A percentile compares a stretch with the other conserved stretches of the same genome.
Conservation (phyloP, 2,113 vertebrate species). For the Thamnophis sirtalis region DNA sequence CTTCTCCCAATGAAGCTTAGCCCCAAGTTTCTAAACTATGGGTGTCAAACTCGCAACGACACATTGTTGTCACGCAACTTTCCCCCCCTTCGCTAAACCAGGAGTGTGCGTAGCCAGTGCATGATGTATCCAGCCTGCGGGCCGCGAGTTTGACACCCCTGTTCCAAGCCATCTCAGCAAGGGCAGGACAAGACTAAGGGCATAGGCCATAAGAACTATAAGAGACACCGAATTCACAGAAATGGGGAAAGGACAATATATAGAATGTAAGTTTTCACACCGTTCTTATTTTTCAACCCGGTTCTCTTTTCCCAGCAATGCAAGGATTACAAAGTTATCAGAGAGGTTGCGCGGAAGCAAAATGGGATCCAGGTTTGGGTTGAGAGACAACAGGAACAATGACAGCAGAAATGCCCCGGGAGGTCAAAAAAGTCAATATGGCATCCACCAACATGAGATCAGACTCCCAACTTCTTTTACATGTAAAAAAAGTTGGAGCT, state of each 20-base stretch:
- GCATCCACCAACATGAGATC: background rate
- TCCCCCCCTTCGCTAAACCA: too few species aligned
- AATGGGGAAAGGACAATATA: background rate
- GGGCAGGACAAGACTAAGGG: background rate
- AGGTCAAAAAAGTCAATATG: background rate
- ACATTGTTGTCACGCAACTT: too few species aligned
- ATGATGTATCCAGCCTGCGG: too few species aligned
- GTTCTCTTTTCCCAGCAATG: background rate
- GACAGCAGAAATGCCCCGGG: background rate
- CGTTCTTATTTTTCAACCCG: background rate
- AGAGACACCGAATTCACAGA: background rate
- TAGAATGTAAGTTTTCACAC: conserved; percentile 5
- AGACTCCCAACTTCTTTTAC: background rate
- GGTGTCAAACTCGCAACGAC: too few species aligned
- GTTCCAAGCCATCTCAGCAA: background rate
- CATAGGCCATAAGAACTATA: background rate
- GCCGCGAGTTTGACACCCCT: too few species aligned
- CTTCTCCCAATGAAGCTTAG: background rate
- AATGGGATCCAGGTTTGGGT: background rate
- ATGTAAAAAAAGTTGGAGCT: background rate
- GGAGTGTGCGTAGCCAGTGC: too few species aligned
- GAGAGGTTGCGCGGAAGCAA: background rate
- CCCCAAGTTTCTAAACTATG: background rate
- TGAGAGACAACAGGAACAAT: conserved; percentile 29
- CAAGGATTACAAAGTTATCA: background rate